Evolutionary conservation across 64 coral and sea anemone species (phyloP).

Genomic region (Stichodactyla helianthus): DNA sequence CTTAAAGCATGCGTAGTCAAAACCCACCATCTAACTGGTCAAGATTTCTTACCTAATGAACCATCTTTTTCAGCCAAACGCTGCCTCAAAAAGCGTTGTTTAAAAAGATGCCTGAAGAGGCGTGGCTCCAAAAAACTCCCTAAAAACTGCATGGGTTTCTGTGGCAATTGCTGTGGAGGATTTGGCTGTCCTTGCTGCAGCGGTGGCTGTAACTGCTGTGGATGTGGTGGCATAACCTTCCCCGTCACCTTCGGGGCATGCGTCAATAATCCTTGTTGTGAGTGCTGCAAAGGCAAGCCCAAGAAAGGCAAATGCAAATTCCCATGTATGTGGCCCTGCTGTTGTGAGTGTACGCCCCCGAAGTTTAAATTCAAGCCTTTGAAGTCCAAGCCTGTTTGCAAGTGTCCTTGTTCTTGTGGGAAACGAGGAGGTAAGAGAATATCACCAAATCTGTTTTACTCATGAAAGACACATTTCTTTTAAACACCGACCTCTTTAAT

Average conservation of each 20-base stretch:
- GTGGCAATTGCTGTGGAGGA: slow-evolving; percentile 47
- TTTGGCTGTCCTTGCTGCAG: slow-evolving; percentile 23
- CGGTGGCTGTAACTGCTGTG: slow-evolving; percentile 16
- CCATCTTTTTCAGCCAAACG: not conserved
- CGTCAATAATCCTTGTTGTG: slow-evolving; percentile 59
- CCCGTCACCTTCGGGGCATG: slow-evolving; percentile 63
- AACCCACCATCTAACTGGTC: not conserved
- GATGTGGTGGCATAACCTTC: slow-evolving; percentile 35
- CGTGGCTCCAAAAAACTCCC: not conserved
- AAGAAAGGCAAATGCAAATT: slow-evolving; percentile 48
- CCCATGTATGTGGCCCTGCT: slow-evolving; percentile 53
- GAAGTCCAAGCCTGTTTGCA: slow-evolving; percentile 52
- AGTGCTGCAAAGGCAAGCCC: slow-evolving; percentile 49
- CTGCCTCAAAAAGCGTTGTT: slow-evolving; percentile 11
- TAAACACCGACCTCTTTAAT: too few species aligned
- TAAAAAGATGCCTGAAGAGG: slow-evolving; percentile 6
- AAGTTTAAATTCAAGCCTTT: slow-evolving; percentile 69
- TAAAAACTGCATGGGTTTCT: slow-evolving; percentile 7
- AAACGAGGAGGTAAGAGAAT: slow-evolving; percentile 16
- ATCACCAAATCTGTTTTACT: not conserved
- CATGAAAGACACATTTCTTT: too few species aligned
- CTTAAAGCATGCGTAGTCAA: not conserved
- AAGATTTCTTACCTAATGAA: not conserved
- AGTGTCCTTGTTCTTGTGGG: not conserved
- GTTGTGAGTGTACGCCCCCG: slow-evolving; percentile 44